Percentiles rank a stretch among this genome's conserved stretches.
Evolutionary conservation across 2,797 vertebrate genomes (phyloP).

Genomic region (Sebastes trivittatus): DNA sequence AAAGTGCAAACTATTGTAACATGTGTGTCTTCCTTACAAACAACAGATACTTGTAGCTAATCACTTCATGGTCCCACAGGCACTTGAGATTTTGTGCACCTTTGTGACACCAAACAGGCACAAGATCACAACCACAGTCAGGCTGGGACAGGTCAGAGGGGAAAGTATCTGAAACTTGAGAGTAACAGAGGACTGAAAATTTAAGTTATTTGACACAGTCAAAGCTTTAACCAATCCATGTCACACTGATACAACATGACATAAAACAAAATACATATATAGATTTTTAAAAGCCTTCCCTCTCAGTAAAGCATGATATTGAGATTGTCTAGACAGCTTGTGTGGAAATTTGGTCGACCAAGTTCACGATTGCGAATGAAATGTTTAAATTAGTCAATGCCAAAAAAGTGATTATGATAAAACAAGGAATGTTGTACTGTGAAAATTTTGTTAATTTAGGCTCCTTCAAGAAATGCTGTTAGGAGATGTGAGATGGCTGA

Average conservation of each 20-base stretch:
- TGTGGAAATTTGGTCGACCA: constrained; percentile 54
- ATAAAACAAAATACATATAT: constrained; percentile 15
- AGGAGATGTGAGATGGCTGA: constrained; percentile 39
- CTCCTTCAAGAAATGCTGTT: neutral
- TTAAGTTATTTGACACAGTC: constrained; percentile 52
- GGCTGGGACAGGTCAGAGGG: constrained; percentile 16
- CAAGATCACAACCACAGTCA: constrained; percentile 39
- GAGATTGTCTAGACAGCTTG: constrained; percentile 63
- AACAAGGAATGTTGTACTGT: constrained; percentile 50
- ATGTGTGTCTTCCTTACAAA: constrained; percentile 16
- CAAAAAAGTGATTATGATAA: neutral
- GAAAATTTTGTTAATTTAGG: constrained; percentile 4
- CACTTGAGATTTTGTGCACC: constrained; percentile 60
- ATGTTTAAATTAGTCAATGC: constrained; percentile 10
- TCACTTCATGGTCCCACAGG: constrained; percentile 59
- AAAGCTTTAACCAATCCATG: constrained; percentile 50
- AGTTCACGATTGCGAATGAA: constrained; percentile 20
- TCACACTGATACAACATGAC: constrained; percentile 51
- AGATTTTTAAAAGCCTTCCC: constrained; percentile 37
- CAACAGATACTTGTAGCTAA: constrained; percentile 18
- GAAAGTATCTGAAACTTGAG: constrained; percentile 4
- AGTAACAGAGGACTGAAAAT: constrained; percentile 48
- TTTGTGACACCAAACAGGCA: constrained; percentile 52
- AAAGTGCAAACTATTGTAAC: constrained; percentile 68
- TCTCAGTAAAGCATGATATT: constrained; percentile 34